Evolutionary conservation across 1,140 invertebrate genomes (phyloP), one percentile per base, ranked within the genome.

Genomic region (Drosophila mojavensis): DNA sequence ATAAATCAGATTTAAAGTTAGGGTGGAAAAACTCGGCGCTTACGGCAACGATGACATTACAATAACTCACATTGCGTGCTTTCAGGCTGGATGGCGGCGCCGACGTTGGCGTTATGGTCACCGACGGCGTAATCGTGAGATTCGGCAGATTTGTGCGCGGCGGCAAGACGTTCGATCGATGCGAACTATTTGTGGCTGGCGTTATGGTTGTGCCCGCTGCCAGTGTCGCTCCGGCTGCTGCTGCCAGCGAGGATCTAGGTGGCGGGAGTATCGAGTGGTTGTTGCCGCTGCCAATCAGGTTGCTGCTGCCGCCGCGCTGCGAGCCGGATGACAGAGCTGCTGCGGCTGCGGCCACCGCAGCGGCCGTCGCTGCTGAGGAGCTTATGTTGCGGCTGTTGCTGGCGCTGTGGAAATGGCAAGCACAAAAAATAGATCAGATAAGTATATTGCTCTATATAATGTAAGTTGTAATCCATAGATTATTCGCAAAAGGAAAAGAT

Each of bases 51-150:
- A 92, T 91, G 78, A 92, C 90, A 91, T 92, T 91, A 92, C 91
- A 88, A 90, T 82, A 86, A 91, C 92, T 92, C 90, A 92, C 91
- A 92, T 92, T 92, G 81, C 91, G 91, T 79, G 92, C 91, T 68
- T 94, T 93, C 84, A 94, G 93, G 86, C 95, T 94, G 30, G 93
- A 92, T 51, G 94, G 93, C 68, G 95, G 94, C 45, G 94, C 94
- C 54, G 94, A 94, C 39, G 95, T 95, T 5, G 95, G 95, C n/a
- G 95, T 95, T 78, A 95, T 95, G 41, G 95, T 95, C 64, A 95
- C 94, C 30, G 94, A 94, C 11, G 94, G 94, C 7, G 94, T 95
- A 80, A 95, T 95, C 43, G 94, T 95, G 43, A 95, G 91, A 92
- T 92, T 92, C 78, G 90, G 86, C 74, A 91, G 73, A 77, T 92